Evolutionary conservation across 2,113 vertebrate genomes (phyloP).

Genomic region (Notiomystis cincta): DNA sequence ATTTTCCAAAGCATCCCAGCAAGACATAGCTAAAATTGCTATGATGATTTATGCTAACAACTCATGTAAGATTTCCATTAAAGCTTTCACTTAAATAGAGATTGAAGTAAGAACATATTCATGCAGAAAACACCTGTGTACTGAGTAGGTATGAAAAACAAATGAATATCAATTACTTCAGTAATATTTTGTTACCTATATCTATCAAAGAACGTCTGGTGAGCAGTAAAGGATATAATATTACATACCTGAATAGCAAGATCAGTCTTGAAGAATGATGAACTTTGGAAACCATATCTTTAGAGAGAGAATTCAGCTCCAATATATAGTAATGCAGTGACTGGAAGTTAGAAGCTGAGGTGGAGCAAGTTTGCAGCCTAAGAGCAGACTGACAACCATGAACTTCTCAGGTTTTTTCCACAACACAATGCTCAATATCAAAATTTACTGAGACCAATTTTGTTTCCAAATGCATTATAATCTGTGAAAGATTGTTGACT

Average conservation of each 20-base stretch:
- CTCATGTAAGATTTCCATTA: neutral
- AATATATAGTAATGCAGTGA: neutral
- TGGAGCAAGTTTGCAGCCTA: neutral
- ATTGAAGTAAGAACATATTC: neutral
- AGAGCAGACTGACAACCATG: neutral
- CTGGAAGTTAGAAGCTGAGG: neutral
- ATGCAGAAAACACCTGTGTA: neutral
- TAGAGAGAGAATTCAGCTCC: neutral
- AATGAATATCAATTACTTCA: neutral
- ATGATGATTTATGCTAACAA: neutral
- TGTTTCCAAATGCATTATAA: neutral
- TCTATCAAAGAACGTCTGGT: neutral
- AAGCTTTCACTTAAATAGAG: neutral
- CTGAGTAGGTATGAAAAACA: neutral
- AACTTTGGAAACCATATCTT: neutral
- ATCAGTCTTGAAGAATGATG: neutral
- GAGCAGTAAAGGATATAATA: neutral
- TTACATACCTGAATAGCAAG: neutral
- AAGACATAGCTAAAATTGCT: neutral
- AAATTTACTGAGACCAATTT: neutral
- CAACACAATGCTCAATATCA: neutral
- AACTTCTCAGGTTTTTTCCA: neutral
- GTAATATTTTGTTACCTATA: neutral
- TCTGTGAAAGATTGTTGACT: neutral
- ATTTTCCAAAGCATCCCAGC: neutral